Evolutionary conservation across 1,140 invertebrate genomes (phyloP).

Genomic region (Aphis craccivora): DNA sequence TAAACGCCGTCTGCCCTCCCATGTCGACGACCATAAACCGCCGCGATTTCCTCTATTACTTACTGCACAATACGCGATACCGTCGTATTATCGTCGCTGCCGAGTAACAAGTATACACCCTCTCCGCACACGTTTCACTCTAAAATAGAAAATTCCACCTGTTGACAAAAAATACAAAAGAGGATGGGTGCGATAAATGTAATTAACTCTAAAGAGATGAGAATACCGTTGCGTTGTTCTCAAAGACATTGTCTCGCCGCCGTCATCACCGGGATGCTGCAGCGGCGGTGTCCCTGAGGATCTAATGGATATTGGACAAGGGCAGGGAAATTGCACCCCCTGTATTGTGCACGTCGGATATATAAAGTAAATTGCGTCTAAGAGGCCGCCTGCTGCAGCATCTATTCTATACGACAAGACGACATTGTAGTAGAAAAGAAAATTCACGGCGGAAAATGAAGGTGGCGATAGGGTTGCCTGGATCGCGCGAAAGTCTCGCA

Average conservation of each 20-base stretch:
- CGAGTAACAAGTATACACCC: background rate
- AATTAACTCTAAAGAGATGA: conserved; percentile 51
- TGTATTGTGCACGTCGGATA: conserved; percentile 47
- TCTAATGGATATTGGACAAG: conserved; percentile 44
- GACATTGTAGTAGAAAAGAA: conserved; percentile 39
- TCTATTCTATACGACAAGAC: background rate
- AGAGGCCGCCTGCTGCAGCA: conserved; percentile 7
- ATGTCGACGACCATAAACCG: background rate
- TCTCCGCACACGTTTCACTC: background rate
- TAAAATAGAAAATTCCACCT: conserved; percentile 47
- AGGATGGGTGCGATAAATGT: conserved; percentile 42
- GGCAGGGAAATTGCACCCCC: background rate
- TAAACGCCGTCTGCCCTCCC: background rate
- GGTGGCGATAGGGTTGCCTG: background rate
- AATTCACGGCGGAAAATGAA: background rate
- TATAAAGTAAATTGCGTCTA: conserved; percentile 55
- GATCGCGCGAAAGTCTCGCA: conserved; percentile 7
- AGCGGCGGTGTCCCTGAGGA: conserved; percentile 25
- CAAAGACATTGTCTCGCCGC: conserved; percentile 38
- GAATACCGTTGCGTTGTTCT: conserved; percentile 22
- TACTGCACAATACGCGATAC: conserved; percentile 7
- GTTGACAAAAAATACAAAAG: conserved; percentile 34
- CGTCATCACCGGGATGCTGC: background rate
- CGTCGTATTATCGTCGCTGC: background rate
- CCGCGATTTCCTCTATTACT: background rate